Base-by-base conservation (phyloP, 2,797 vertebrate genomes). In the Gadopsis bispinosus region DNA sequence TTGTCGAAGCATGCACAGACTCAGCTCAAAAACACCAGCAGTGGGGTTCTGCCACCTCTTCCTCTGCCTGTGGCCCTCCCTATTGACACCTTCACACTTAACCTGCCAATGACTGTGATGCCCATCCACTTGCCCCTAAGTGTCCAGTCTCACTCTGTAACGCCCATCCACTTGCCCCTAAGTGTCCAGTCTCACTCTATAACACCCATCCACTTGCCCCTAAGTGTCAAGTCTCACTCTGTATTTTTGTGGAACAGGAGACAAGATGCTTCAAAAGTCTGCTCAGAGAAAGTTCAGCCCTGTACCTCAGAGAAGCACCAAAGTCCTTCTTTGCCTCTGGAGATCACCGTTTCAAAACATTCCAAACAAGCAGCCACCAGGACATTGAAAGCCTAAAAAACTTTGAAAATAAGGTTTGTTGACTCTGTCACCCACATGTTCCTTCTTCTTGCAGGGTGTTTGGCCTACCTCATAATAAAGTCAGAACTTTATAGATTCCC, bases 381-480 rank as follows among this genome's bases (percentile, higher is more conserved):
- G 60, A 31, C 10, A 17, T 54, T 29, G 33, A 77, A 8, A 59
- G 48, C 51, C 41, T 48, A 58, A 67, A 75, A 31, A 33, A n/a
- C 3, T 5, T 22, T 35, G 2, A 59, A 19, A 65, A 45, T 9
- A 59, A n/a, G 11, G 22, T 16, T 26, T 76, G 10, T 20, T 68
- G 22, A 55, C 16, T 26, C 53, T 55, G 61, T 71, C 7, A 11
- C 31, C 54, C 13, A 50, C 31, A 31, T 33, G 39, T 7, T 63
- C 37, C n/a, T 62, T 35, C 2, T 29, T 12, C 61, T 55, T 62
- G 19, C 13, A 31, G 19, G 19, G 7, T 1, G 37, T 45, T 55
- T 73, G 22, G 19, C 48, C 61, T 72, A 79, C 66, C 58, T 90
- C 74, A 81, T 48, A 85, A 81, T 83, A 88, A 89, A 88, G 37